These are phyloP conservation scores for Pelmatolapia mariae DNA, from an alignment of 2,113 vertebrate genomes.

Conservation along the genomic window DNA sequence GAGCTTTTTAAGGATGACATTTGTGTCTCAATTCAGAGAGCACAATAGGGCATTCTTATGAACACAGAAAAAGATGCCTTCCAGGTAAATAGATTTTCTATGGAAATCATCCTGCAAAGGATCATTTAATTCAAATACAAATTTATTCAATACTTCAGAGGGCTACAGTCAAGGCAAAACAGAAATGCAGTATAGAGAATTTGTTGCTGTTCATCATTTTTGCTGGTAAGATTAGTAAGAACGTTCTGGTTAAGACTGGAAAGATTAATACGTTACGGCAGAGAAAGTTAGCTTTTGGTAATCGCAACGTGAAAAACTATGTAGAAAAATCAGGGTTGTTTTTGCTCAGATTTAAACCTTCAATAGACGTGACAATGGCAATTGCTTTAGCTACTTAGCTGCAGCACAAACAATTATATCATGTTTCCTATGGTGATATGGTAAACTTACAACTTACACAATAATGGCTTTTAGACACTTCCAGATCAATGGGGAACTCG, in stretches of 20 bases:
- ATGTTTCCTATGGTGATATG: neutral
- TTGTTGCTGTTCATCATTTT: neutral
- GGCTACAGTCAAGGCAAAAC: neutral
- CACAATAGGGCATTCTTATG: neutral
- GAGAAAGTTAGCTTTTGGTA: neutral
- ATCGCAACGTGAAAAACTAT: accelerated
- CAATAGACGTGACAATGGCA: neutral
- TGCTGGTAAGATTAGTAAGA: neutral
- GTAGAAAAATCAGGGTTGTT: neutral
- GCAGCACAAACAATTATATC: neutral
- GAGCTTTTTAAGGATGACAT: neutral
- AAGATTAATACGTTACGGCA: accelerated
- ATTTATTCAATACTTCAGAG: neutral
- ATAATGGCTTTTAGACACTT: neutral
- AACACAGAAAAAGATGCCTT: neutral
- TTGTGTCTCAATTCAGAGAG: neutral
- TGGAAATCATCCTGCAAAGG: neutral
- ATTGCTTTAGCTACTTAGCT: neutral
- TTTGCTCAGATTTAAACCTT: neutral
- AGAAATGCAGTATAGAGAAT: neutral
- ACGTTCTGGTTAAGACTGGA: accelerated
- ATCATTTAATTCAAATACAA: neutral
- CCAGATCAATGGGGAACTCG: neutral
- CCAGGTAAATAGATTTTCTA: neutral
- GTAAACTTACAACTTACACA: neutral